Evolutionary conservation across 2,888 invertebrate genomes (phyloP).

Genomic region (Ormyrus thymus): DNA sequence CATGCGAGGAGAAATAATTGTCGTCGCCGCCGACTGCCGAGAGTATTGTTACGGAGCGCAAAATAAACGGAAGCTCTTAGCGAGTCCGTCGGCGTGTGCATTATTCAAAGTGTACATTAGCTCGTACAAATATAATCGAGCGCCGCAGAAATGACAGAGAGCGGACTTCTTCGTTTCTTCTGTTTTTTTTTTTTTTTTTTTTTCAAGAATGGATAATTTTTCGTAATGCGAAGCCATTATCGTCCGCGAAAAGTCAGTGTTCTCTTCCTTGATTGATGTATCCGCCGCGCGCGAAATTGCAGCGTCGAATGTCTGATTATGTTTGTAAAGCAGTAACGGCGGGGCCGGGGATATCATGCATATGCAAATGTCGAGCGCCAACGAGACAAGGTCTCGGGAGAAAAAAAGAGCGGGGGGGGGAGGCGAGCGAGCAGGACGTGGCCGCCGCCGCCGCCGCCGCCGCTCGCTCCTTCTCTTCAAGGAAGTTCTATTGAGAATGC

Average conservation of each 20-base stretch:
- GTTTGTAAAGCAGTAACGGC: slow-evolving; percentile 51
- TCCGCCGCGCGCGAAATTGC: slow-evolving; percentile 51
- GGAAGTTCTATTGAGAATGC: slow-evolving; percentile 65
- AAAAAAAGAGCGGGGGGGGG: slow-evolving; percentile 73
- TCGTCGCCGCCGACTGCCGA: too few relatives aligned
- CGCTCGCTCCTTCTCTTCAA: slow-evolving; percentile 57
- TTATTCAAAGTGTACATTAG: neutral
- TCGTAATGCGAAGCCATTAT: slow-evolving; percentile 41
- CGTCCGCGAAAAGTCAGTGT: slow-evolving; percentile 28
- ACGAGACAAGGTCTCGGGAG: slow-evolving; percentile 61
- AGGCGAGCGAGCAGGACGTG: slow-evolving; percentile 64
- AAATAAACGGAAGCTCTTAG: too few relatives aligned
- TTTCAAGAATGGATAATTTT: slow-evolving; percentile 42
- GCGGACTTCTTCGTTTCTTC: neutral
- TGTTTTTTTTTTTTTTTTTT: neutral
- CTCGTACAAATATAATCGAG: slow-evolving; percentile 24
- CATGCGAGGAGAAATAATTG: too few relatives aligned
- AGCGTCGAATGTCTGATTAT: slow-evolving; percentile 60
- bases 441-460: too few relatives aligned
- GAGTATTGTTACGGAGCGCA: neutral
- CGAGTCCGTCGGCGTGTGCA: neutral
- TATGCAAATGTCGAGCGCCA: slow-evolving; percentile 64
- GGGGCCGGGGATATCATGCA: slow-evolving; percentile 40
- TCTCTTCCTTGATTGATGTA: slow-evolving; percentile 55
- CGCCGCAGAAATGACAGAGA: slow-evolving; percentile 27